Evolutionary conservation across 2,888 invertebrate species (phyloP).

Genomic region (Acronicta psi): DNA sequence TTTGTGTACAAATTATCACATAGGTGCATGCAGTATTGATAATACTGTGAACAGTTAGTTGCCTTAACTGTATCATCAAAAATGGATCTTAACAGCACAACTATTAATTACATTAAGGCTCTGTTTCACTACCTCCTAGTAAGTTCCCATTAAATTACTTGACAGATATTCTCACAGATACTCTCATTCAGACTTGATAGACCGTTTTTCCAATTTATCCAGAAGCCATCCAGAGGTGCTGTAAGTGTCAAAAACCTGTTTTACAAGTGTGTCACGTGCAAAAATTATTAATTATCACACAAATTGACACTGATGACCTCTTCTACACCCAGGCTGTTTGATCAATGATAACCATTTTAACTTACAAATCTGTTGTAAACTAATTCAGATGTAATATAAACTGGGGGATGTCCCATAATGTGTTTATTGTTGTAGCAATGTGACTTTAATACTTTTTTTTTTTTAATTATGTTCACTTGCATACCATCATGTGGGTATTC

Average conservation of each 20-base stretch:
- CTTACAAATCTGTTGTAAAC: background rate
- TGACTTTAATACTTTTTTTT: too few relatives aligned
- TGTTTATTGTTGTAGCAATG: too few relatives aligned
- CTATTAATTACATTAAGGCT: too few relatives aligned
- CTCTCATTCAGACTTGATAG: too few relatives aligned
- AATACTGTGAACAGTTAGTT: background rate
- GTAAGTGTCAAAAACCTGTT: slow-evolving; percentile 35
- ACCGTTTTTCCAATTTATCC: too few relatives aligned
- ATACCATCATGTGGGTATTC: too few relatives aligned
- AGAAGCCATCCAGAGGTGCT: too few relatives aligned
- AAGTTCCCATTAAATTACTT: too few relatives aligned
- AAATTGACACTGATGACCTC: slow-evolving; percentile 31
- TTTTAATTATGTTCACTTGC: too few relatives aligned
- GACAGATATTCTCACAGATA: too few relatives aligned
- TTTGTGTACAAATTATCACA: slow-evolving; percentile 2
- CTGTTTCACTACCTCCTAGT: too few relatives aligned
- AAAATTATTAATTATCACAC: slow-evolving; percentile 29
- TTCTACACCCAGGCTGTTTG: slow-evolving; percentile 28
- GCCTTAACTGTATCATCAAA: background rate
- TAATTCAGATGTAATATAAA: background rate
- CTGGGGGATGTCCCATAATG: background rate
- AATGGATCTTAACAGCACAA: background rate
- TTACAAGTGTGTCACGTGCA: slow-evolving; percentile 16
- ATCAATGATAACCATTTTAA: slow-evolving; percentile 22
- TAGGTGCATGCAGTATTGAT: background rate